Percentiles rank a stretch among this genome's conserved stretches.
phyloP scores from a whole-genome alignment of 2,113 vertebrate genomes.

The Mustela lutreola region DNA sequence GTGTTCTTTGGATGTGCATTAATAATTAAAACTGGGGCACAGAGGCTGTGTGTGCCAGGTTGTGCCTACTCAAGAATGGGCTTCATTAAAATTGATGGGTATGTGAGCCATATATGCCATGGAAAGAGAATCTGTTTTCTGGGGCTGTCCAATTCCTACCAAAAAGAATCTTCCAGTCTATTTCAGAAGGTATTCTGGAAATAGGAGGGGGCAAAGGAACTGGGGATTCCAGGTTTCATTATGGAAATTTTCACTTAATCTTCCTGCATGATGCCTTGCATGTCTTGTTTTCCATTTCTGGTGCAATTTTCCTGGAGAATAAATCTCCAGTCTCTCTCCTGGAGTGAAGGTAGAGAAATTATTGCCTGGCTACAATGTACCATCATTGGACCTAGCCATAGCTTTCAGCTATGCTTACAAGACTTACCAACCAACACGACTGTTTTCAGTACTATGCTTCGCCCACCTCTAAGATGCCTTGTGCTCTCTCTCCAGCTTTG shows the following conservation, averaged over 20 bases:
- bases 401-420: background rate
- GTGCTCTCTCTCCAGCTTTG: background rate
- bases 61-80: background rate
- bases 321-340: background rate
- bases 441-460: background rate
- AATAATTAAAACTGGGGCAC: background rate
- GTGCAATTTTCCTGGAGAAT: background rate
- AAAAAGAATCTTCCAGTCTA: background rate
- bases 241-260: background rate
- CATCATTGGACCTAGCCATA: background rate
- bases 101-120: background rate
- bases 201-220: background rate
- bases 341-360: background rate
- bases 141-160: background rate
- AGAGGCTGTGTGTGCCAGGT: background rate
- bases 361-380: background rate
- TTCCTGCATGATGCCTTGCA: background rate
- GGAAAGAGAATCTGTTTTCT: background rate
- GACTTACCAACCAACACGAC: background rate
- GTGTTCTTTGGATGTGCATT: background rate
- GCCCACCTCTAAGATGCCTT: background rate
- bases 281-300: background rate
- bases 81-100: background rate
- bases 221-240: background rate
- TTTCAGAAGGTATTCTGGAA: background rate